Evolutionary conservation across 2,888 invertebrate genomes (phyloP).

Genomic region (Malthinus flaveolus): DNA sequence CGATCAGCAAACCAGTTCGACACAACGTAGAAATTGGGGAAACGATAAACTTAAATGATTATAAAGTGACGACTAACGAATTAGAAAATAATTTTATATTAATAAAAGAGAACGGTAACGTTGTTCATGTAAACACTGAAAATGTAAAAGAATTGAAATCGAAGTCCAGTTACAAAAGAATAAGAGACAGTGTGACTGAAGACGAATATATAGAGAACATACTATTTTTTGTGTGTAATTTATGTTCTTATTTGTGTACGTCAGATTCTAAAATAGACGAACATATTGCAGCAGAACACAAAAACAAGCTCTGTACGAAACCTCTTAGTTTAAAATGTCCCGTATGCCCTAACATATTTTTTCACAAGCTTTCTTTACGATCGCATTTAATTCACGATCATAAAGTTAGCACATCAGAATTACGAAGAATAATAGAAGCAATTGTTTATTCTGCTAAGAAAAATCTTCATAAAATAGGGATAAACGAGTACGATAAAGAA

Average conservation of each 20-base stretch:
- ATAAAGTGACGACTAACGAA: slow-evolving; percentile 41
- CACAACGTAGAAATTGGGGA: slow-evolving; percentile 33
- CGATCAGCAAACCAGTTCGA: slow-evolving; percentile 27
- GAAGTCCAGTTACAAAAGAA: slow-evolving; percentile 16
- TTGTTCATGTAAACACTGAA: slow-evolving; percentile 25
- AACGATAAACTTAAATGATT: slow-evolving; percentile 44
- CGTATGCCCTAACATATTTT: slow-evolving; percentile 69
- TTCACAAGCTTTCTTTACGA: slow-evolving; percentile 64
- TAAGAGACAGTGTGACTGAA: slow-evolving; percentile 26
- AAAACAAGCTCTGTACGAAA: slow-evolving; percentile 59
- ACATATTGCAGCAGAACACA: slow-evolving; percentile 52
- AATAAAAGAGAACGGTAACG: slow-evolving; percentile 38
- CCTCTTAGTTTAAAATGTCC: slow-evolving; percentile 65
- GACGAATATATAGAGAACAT: slow-evolving; percentile 44
- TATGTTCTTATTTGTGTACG: slow-evolving; percentile 52
- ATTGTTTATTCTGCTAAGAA: slow-evolving; percentile 52
- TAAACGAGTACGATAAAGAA: slow-evolving; percentile 19
- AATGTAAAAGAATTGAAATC: slow-evolving; percentile 10
- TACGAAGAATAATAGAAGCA: slow-evolving; percentile 62
- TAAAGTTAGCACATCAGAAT: slow-evolving; percentile 65
- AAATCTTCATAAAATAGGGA: slow-evolving; percentile 24
- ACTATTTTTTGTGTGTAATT: slow-evolving; percentile 50
- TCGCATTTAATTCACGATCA: slow-evolving; percentile 71
- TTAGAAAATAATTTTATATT: slow-evolving; percentile 38
- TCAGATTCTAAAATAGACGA: slow-evolving; percentile 49